phyloP scores from a whole-genome alignment of 2,888 invertebrate species.

The Oxycera nigricornis region DNA sequence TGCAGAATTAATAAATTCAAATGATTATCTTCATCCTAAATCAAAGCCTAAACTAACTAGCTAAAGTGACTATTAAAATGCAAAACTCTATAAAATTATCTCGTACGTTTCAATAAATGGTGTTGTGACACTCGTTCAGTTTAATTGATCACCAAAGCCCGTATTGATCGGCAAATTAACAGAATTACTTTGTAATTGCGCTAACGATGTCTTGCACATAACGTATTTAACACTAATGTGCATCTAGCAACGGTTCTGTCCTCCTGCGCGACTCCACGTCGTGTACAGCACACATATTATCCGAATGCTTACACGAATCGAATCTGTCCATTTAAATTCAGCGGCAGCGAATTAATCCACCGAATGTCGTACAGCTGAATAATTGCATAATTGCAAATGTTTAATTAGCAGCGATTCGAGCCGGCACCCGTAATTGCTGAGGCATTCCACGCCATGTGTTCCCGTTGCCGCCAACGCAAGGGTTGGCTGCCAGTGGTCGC shows the following conservation, averaged over 20 bases:
- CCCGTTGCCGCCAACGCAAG: not conserved
- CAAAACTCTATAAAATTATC: too few species aligned
- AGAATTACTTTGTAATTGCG: not conserved
- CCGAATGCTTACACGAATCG: constrained; percentile 3
- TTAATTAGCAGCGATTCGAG: constrained; percentile 9
- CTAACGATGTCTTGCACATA: not conserved
- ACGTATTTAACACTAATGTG: not conserved
- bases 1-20: too few species aligned
- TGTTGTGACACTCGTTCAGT: too few species aligned
- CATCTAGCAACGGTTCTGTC: not conserved
- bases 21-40: too few species aligned
- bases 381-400: constrained; percentile 24
- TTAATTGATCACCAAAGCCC: too few species aligned
- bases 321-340: constrained; percentile 19
- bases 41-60: too few species aligned
- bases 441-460: not conserved
- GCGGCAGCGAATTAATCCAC: constrained; percentile 5
- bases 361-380: not conserved
- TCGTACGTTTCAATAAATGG: too few species aligned
- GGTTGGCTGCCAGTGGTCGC: not conserved
- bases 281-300: not conserved
- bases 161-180: constrained; percentile 1
- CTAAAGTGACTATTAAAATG: too few species aligned
- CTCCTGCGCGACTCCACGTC: not conserved
- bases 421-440: not conserved